Conservation (phyloP, 2,888 invertebrate species). For the Omphaloscelis lunosa region DNA sequence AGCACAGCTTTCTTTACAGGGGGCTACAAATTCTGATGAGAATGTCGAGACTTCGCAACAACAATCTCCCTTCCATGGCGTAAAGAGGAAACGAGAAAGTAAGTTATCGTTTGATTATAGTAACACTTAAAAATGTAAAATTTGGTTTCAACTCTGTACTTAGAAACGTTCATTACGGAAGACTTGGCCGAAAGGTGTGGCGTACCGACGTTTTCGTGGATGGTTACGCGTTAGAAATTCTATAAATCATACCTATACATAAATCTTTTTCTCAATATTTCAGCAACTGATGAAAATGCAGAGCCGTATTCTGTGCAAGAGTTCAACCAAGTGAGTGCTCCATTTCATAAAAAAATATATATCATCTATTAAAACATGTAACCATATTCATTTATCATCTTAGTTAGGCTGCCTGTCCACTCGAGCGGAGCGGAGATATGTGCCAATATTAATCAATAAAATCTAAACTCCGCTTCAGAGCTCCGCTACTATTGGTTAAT, state of each 20-base stretch:
- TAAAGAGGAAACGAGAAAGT: conserved; percentile 76
- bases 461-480: too few species aligned
- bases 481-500: too few species aligned
- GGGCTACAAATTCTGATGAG: conserved; percentile 53
- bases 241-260: background rate
- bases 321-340: conserved; percentile 79
- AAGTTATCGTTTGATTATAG: conserved; percentile 45
- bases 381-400: conserved; percentile 6
- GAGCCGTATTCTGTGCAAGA: conserved; percentile 77
- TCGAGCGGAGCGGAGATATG: too few species aligned
- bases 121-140: too few species aligned
- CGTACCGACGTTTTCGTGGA: too few species aligned
- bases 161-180: too few species aligned
- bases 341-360: conserved; percentile 1
- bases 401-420: too few species aligned
- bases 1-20: conserved; percentile 52
- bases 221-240: background rate
- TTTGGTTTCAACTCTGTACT: too few species aligned
- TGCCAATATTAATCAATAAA: too few species aligned
- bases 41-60: conserved; percentile 50
- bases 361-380: background rate
- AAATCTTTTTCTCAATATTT: conserved; percentile 51
- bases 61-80: conserved; percentile 63
- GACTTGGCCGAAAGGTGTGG: too few species aligned
- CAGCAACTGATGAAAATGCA: conserved; percentile 68